These are phyloP conservation scores for Enteromius afrohamiltoni DNA, from an alignment of 2,797 vertebrate genomes.

Conservation along the genomic window DNA sequence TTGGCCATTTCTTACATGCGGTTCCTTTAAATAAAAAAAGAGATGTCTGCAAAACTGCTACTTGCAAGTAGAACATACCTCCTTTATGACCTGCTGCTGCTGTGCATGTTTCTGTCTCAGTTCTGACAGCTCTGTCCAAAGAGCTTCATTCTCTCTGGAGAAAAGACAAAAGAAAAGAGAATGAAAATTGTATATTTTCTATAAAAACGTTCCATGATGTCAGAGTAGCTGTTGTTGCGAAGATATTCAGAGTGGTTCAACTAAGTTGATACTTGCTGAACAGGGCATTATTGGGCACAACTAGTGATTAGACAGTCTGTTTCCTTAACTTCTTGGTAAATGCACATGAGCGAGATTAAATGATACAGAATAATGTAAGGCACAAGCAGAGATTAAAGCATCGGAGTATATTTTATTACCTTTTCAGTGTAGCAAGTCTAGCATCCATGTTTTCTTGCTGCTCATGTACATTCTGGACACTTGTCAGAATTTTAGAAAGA, in stretches of 20 bases:
- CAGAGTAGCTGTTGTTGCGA: background rate
- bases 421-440: slow-evolving; percentile 89
- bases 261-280: background rate
- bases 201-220: background rate
- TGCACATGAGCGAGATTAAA: background rate
- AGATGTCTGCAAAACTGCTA: background rate
- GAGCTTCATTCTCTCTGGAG: slow-evolving; percentile 91
- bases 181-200: background rate
- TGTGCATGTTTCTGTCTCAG: slow-evolving; percentile 92
- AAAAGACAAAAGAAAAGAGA: background rate
- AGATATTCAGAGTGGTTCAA: background rate
- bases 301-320: background rate
- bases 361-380: background rate
- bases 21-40: too few species aligned
- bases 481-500: slow-evolving; percentile 89
- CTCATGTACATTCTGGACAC: slow-evolving; percentile 89
- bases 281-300: background rate
- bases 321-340: background rate
- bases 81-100: slow-evolving; percentile 94
- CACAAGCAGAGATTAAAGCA: background rate
- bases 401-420: slow-evolving; percentile 71
- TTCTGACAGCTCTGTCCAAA: slow-evolving; percentile 94
- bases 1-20: too few species aligned
- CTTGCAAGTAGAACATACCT: slow-evolving; percentile 73
- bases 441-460: slow-evolving; percentile 92